Evolutionary conservation across 1,140 invertebrate species (phyloP).

Genomic region (Drosophila pallidifrons): DNA sequence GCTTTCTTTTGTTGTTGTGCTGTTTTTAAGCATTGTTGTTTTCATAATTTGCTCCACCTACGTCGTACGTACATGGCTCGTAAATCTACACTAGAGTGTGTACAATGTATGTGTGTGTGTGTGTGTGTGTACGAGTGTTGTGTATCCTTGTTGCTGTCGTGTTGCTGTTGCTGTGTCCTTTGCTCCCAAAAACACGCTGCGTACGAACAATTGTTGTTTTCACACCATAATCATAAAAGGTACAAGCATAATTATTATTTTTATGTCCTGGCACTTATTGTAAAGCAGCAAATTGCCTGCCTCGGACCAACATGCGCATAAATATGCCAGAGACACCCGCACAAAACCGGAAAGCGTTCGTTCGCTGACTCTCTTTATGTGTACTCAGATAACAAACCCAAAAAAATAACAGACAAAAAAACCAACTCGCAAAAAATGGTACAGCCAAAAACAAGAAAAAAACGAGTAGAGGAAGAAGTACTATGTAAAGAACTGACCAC

Average conservation of each 20-base stretch:
- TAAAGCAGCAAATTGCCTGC: slow-evolving; percentile 81
- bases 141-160: slow-evolving; percentile 3
- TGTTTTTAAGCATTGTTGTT: slow-evolving; percentile 63
- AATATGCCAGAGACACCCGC: slow-evolving; percentile 42
- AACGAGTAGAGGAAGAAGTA: not conserved
- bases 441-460: not conserved
- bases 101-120: slow-evolving; percentile 24
- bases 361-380: slow-evolving; percentile 21
- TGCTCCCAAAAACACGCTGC: slow-evolving; percentile 26
- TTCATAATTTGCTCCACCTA: slow-evolving; percentile 79
- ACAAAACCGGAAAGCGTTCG: slow-evolving; percentile 6
- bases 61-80: slow-evolving; percentile 61
- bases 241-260: slow-evolving; percentile 84
- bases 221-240: slow-evolving; percentile 83
- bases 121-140: not conserved
- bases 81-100: slow-evolving; percentile 67
- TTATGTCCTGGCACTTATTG: slow-evolving; percentile 81
- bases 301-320: slow-evolving; percentile 66
- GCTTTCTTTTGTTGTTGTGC: not conserved
- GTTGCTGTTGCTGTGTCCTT: slow-evolving; percentile 45
- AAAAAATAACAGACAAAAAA: not conserved
- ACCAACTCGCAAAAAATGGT: not conserved
- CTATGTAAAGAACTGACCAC: slow-evolving; percentile 34
- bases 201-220: slow-evolving; percentile 78
- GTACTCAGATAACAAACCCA: slow-evolving; percentile 34